Base-by-base conservation (phyloP, 2,888 invertebrate genomes). In the Sesamia inferens region DNA sequence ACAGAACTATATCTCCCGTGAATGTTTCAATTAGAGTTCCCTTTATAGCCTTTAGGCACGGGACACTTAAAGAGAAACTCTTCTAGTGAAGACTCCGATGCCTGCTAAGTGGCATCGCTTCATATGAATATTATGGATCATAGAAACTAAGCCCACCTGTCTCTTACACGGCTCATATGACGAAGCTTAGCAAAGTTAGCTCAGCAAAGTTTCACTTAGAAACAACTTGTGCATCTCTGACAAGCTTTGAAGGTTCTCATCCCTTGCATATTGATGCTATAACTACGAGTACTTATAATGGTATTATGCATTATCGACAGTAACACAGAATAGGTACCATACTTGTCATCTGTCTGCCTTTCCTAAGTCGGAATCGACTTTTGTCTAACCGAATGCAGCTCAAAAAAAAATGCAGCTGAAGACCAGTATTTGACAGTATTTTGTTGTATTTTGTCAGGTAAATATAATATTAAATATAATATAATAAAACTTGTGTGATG, bases 181-280 rank as follows among this genome's bases (percentile, higher is more conserved):
- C 13, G 16, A 64, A 42, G 65, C 14, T 7, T 58, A 13, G 0
- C 31, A 47, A 67, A 54, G n/a, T 74, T n/a, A 73, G 44, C 47
- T 54, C 11, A 3, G 22, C 5, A 47, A 62, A 42, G 24, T 16
- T 24, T 47, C 44, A 51, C 76, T 73, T 68, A 31, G 14, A 31
- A 24, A 31, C 19, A 48, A 68, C 31, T 77, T 59, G 51, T 58
- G 58, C 67, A 39, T 22, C 48, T 72, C 44, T 51, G 55, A n/a
- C 22, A 54, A 8, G 55, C 58, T 44, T 55, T 11, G 13, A 22
- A 47, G 47, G 51, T n/a, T 24, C 51, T 73, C 16, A 64, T 65
- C 42, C 42, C n/a, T 24, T 5, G 73, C 73, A 48, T 44, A 51
- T 48, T 39, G n/a, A 61, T 67, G 66, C 19, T 47, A 19, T 16